Base-by-base conservation (phyloP, 2,888 invertebrate genomes). In the Drosophila parthenogenetica region DNA sequence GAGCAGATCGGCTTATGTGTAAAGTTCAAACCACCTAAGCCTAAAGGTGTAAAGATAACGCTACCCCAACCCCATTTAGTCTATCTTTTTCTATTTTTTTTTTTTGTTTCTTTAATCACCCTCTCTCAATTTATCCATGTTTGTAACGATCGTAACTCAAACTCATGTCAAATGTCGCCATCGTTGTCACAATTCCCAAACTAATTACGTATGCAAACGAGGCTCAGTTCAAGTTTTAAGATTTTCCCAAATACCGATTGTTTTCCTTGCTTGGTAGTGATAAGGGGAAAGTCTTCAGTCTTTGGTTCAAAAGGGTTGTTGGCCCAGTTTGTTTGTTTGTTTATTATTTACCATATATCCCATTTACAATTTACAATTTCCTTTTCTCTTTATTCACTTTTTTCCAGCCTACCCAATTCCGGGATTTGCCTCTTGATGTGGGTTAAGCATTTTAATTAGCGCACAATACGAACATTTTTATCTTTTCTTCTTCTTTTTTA, bases 361-460 rank as follows among this genome's bases (percentile, higher is more conserved):
- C 72, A 73, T 72, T 72, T 62, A 59, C 57, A 49, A 49, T 25
- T 60, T 50, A 42, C 25, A 17, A 42, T 8, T 59, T 25, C 29
- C 8, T 29, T 29, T 29, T 5, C 8, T 29, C 29, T 29, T 29
- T 29, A 29, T 29, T 8, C 29, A 29, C 29, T 25, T 53, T 17
- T 39, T 57, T 43, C 29, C 50, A 55, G 59, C 53, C 62, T 61
- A 17, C 40, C 62, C 62, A 53, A 63, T 70, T 55, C 54, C 25
- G 61, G 76, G 78, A 83, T 73, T 82, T 85, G 69, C 63, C 54
- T 55, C 73, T 80, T 83, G 86, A 83, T 83, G 82, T 80, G 82
- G 87, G 87, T 85, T 85, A 87, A 86, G 85, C 87, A 87, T 86
- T 86, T 86, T 86, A 87, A 86, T 86, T 85, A 86, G 82, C 79